Evolutionary conservation across 2,113 vertebrate species (phyloP).

Genomic region (Microtus ochrogaster): DNA sequence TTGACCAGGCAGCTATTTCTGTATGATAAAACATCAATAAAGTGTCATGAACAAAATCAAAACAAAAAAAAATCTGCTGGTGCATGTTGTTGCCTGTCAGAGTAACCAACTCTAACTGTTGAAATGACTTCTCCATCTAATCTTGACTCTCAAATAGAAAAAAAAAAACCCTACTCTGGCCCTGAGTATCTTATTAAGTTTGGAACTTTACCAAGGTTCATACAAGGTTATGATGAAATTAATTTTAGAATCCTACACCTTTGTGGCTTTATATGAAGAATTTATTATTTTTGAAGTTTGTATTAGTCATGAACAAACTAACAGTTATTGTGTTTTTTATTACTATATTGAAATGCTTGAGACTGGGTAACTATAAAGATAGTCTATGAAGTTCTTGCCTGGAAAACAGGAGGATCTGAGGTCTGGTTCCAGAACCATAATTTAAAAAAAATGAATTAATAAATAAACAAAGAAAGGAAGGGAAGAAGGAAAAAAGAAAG

Average conservation of each 20-base stretch:
- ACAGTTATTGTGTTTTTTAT: not conserved
- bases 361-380: not conserved
- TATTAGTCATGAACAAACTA: not conserved
- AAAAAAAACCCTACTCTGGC: not conserved
- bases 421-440: not conserved
- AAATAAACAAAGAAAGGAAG: not conserved
- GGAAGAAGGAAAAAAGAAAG: not conserved
- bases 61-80: not conserved
- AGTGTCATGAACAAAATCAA: not conserved
- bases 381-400: not conserved
- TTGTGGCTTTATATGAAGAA: not conserved
- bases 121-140: not conserved
- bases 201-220: not conserved
- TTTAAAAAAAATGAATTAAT: no score
- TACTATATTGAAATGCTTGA: not conserved
- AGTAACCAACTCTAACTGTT: not conserved
- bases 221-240: not conserved
- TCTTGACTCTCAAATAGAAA: not conserved
- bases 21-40: slow-evolving; percentile 6
- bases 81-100: not conserved
- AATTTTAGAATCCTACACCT: not conserved
- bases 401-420: not conserved
- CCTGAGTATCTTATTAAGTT: not conserved
- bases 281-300: not conserved
- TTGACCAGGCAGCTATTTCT: slow-evolving; percentile 26